Percentiles rank a stretch among this genome's conserved stretches.
phyloP scores from a whole-genome alignment of 2,888 invertebrate genomes.

The Tuberolachnus salignus region DNA sequence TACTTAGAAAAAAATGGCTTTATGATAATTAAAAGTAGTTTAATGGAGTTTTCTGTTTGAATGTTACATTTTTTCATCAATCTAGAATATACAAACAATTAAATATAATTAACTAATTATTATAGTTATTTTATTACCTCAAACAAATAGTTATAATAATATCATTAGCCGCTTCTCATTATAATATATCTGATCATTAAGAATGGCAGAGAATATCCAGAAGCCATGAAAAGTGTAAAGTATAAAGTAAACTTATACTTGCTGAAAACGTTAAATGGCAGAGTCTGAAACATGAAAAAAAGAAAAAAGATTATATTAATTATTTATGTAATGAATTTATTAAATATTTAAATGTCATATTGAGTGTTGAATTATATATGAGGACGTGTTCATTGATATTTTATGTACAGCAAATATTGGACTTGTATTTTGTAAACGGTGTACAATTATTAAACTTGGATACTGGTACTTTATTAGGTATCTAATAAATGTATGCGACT shows the following conservation, averaged over 20 bases:
- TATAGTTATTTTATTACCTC: neutral
- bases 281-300: slow-evolving; percentile 30
- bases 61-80: too few species aligned
- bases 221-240: slow-evolving; percentile 25
- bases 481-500: neutral
- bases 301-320: neutral
- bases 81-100: too few species aligned
- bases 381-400: too few species aligned
- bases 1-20: too few species aligned
- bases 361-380: neutral
- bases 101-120: too few species aligned
- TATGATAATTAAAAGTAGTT: too few species aligned
- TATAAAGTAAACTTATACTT: slow-evolving; percentile 50
- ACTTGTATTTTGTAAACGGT: too few species aligned
- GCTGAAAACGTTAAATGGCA: slow-evolving; percentile 43
- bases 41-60: too few species aligned
- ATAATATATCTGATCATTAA: slow-evolving; percentile 44
- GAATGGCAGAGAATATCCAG: slow-evolving; percentile 44
- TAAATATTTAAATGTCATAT: neutral
- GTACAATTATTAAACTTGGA: too few species aligned
- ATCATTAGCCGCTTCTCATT: slow-evolving; percentile 44
- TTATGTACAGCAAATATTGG: too few species aligned
- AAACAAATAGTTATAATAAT: neutral
- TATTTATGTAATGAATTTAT: neutral
- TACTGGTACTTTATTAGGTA: neutral